phyloP scores from a whole-genome alignment of 2,797 vertebrate genomes.

The Chrysocyon brachyurus region DNA sequence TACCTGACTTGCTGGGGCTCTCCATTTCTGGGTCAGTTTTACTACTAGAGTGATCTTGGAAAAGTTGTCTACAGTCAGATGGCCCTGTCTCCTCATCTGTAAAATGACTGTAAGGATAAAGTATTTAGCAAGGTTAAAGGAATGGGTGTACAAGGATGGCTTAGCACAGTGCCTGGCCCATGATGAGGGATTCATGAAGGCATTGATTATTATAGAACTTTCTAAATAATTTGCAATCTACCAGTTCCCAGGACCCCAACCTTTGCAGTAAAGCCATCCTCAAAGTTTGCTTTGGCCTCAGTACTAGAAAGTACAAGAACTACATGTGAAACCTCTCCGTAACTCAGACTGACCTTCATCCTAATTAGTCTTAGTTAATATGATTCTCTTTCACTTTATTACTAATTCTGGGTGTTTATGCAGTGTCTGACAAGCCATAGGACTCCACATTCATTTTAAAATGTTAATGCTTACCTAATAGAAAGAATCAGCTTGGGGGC shows the following conservation, averaged over 20 bases:
- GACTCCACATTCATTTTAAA: not conserved
- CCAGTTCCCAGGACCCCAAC: not conserved
- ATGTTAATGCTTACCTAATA: conserved; percentile 13
- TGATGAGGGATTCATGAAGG: not conserved
- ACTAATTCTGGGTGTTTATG: not conserved
- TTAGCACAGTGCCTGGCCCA: not conserved
- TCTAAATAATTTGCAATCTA: not conserved
- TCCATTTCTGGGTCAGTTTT: not conserved
- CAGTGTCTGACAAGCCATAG: not conserved
- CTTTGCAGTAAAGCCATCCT: not conserved
- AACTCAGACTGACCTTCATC: conserved; percentile 33
- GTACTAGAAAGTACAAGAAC: not conserved
- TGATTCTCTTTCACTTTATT: conserved; percentile 53
- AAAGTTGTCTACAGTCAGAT: not conserved
- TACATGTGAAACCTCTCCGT: not conserved
- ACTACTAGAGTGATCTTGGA: not conserved
- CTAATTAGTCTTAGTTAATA: conserved; percentile 52
- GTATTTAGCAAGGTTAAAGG: not conserved
- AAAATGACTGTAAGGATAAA: not conserved
- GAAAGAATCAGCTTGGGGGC: not conserved
- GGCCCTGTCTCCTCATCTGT: not conserved
- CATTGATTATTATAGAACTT: not conserved
- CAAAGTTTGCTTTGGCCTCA: not conserved
- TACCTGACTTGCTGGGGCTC: not conserved
- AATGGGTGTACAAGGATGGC: not conserved